Evolutionary conservation across 1,140 invertebrate genomes (phyloP).

Genomic region (Drosophila pseudoananassae): DNA sequence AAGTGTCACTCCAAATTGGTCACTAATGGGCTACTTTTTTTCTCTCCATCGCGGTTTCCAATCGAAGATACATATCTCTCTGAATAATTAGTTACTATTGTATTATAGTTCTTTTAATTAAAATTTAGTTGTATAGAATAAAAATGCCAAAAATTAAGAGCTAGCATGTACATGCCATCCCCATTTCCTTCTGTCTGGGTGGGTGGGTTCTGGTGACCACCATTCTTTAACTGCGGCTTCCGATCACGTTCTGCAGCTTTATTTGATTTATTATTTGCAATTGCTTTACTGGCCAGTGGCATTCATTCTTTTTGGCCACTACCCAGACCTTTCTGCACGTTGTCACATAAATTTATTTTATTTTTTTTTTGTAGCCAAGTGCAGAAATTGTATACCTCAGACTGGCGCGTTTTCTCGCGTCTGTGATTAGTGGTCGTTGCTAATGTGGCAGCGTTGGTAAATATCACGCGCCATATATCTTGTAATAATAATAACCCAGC

Average conservation of each 20-base stretch:
- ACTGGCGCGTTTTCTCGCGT: neutral
- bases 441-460: slow-evolving; percentile 60
- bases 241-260: slow-evolving; percentile 71
- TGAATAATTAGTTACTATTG: too few relatives aligned
- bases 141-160: neutral
- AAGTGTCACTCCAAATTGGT: slow-evolving; percentile 5
- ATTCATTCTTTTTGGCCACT: slow-evolving; percentile 6
- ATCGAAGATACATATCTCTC: neutral
- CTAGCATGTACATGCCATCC: slow-evolving; percentile 10
- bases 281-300: slow-evolving; percentile 19
- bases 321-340: slow-evolving; percentile 53
- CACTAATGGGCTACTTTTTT: neutral
- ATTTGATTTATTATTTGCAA: slow-evolving; percentile 71
- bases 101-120: too few relatives aligned
- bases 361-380: slow-evolving; percentile 12
- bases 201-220: slow-evolving; percentile 20
- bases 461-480: slow-evolving; percentile 67
- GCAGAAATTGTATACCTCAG: slow-evolving; percentile 16
- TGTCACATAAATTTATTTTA: slow-evolving; percentile 62
- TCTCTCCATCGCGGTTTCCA: neutral
- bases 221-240: slow-evolving; percentile 49
- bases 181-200: slow-evolving; percentile 12
- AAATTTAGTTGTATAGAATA: too few relatives aligned
- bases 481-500: slow-evolving; percentile 39
- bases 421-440: slow-evolving; percentile 66